These are phyloP conservation scores for Phaedon cochleariae DNA, from an alignment of 2,888 invertebrate genomes.

Conservation along the genomic window DNA sequence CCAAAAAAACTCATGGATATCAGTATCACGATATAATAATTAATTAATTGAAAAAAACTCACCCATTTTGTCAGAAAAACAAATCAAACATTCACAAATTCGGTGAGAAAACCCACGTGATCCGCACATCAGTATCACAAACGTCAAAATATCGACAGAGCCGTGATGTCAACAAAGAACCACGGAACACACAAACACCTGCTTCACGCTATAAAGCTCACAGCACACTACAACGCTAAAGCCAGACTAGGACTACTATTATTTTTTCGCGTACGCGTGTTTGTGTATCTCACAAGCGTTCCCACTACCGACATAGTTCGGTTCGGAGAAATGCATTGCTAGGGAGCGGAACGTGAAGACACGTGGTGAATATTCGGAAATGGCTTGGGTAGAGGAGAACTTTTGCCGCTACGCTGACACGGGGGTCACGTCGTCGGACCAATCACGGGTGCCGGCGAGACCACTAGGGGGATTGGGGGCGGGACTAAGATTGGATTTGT, in stretches of 20 bases:
- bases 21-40: too few relatives aligned
- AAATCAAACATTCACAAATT: slow-evolving; percentile 2
- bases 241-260: not conserved
- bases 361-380: not conserved
- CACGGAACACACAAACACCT: not conserved
- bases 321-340: slow-evolving; percentile 9
- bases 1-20: too few relatives aligned
- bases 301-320: slow-evolving; percentile 21
- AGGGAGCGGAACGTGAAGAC: slow-evolving; percentile 19
- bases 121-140: not conserved
- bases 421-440: slow-evolving; percentile 20
- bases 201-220: too few relatives aligned
- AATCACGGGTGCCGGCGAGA: slow-evolving; percentile 27
- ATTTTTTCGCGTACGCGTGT: not conserved
- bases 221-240: too few relatives aligned
- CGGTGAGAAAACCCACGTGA: not conserved
- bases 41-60: slow-evolving; percentile 4
- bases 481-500: slow-evolving; percentile 41
- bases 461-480: slow-evolving; percentile 35
- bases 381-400: not conserved
- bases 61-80: slow-evolving; percentile 20
- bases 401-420: slow-evolving; percentile 33
- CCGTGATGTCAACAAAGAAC: not conserved
- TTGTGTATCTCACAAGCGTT: slow-evolving; percentile 12
- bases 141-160: slow-evolving; percentile 14